phyloP scores from a whole-genome alignment of 2,113 vertebrate species.

The Regulus satrapa region DNA sequence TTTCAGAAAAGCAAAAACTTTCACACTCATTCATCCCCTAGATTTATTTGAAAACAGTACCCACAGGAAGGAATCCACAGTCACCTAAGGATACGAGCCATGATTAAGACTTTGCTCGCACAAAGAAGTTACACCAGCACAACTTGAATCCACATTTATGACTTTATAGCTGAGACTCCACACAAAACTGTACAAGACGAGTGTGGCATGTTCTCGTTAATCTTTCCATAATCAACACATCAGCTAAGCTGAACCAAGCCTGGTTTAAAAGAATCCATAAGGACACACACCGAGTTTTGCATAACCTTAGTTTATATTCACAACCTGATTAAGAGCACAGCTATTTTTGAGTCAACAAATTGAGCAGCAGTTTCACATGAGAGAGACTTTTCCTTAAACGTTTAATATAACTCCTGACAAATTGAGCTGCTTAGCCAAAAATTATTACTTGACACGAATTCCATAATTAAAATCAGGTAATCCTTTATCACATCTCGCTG shows the following conservation, averaged over 20 bases:
- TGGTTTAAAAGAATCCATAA: not conserved
- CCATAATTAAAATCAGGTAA: conserved; percentile 31
- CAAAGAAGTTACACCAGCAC: conserved; percentile 3
- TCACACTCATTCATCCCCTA: not conserved
- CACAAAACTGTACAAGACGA: not conserved
- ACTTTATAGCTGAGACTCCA: not conserved
- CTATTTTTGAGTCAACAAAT: conserved; percentile 52
- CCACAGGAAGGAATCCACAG: not conserved
- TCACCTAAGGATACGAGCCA: not conserved
- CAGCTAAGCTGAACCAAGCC: not conserved
- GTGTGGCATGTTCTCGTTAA: not conserved
- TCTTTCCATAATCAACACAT: conserved; percentile 1
- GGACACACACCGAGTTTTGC: not conserved
- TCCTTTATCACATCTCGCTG: conserved; percentile 9
- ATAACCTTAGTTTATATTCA: not conserved
- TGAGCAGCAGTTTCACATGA: not conserved
- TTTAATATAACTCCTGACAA: conserved; percentile 31
- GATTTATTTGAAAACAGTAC: not conserved
- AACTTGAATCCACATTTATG: not conserved
- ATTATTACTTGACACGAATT: conserved; percentile 36
- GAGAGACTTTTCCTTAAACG: conserved; percentile 1
- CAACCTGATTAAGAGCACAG: not conserved
- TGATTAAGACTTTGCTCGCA: not conserved
- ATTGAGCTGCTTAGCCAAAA: conserved; percentile 29
- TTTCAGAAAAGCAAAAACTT: not conserved